Percentiles rank a stretch among this genome's conserved stretches.
Evolutionary conservation across 2,888 invertebrate species (phyloP).

Genomic region (Tachystola acroxantha): DNA sequence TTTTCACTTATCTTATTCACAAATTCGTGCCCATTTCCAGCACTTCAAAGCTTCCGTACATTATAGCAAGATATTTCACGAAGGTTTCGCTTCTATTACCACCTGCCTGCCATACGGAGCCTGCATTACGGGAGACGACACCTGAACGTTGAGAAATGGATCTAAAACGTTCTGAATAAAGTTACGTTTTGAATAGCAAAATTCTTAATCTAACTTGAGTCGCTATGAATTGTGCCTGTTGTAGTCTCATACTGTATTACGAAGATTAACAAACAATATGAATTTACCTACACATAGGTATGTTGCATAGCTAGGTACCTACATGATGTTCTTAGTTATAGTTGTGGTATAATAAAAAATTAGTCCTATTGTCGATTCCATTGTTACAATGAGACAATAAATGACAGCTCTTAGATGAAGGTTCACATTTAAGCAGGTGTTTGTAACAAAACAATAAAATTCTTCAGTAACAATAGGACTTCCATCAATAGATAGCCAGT

Average conservation of each 20-base stretch:
- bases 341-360: too few relatives aligned
- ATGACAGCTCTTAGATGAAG: too few relatives aligned
- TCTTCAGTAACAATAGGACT: too few relatives aligned
- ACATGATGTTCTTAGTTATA: too few relatives aligned
- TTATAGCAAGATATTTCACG: constrained; percentile 42
- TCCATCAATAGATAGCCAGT: too few relatives aligned
- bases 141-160: constrained; percentile 19
- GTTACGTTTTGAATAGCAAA: constrained; percentile 17
- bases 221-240: constrained; percentile 41
- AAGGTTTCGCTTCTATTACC: constrained; percentile 44
- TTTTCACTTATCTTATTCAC: too few relatives aligned
- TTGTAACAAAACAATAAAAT: too few relatives aligned
- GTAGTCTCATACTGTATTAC: constrained; percentile 25
- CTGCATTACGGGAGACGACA: constrained; percentile 30
- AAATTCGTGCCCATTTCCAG: neutral
- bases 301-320: too few relatives aligned
- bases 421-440: too few relatives aligned
- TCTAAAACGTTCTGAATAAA: constrained; percentile 17
- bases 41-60: neutral
- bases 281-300: too few relatives aligned
- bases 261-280: neutral
- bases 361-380: too few relatives aligned
- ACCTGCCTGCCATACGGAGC: constrained; percentile 54
- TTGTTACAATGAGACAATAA: too few relatives aligned
- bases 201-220: constrained; percentile 33